A percentile compares a stretch with the other conserved stretches of the same genome.
Conservation (phyloP, 2,113 vertebrate genomes). For the Mugil cephalus region DNA sequence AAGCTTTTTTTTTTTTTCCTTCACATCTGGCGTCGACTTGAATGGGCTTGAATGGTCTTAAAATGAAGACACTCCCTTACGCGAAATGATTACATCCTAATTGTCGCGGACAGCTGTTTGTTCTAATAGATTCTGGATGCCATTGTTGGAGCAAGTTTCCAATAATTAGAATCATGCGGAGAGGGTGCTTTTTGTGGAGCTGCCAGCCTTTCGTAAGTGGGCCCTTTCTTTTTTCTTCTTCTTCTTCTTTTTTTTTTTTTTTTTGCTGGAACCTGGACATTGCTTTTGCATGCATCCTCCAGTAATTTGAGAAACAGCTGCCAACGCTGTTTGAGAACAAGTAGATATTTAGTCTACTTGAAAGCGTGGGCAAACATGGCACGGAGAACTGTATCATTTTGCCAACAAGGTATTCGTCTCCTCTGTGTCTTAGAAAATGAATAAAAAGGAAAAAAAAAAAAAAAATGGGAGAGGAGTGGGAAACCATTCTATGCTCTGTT, state of each 20-base stretch:
- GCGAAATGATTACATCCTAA: conserved; percentile 74
- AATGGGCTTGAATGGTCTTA: conserved; percentile 52
- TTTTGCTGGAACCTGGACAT: conserved; percentile 68
- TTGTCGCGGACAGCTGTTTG: conserved; percentile 80
- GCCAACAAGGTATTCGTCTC: conserved; percentile 62
- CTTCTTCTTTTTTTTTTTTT: conserved; percentile 26
- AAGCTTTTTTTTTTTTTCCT: conserved; percentile 56
- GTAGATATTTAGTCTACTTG: conserved; percentile 67
- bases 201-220: conserved; percentile 71
- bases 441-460: background rate
- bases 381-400: conserved; percentile 42
- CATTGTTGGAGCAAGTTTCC: conserved; percentile 75
- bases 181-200: conserved; percentile 66
- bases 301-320: conserved; percentile 76
- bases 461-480: background rate
- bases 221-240: conserved; percentile 34
- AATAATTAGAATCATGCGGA: conserved; percentile 79
- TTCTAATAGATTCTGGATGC: conserved; percentile 80
- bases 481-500: conserved; percentile 2
- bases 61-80: conserved; percentile 60
- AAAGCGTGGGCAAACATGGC: conserved; percentile 69
- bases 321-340: conserved; percentile 75
- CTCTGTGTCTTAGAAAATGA: conserved; percentile 42
- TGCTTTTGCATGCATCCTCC: conserved; percentile 41
- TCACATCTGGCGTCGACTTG: conserved; percentile 61